These are phyloP conservation scores for Nyctibius bracteatus DNA, from an alignment of 2,113 vertebrate genomes.

Conservation along the genomic window DNA sequence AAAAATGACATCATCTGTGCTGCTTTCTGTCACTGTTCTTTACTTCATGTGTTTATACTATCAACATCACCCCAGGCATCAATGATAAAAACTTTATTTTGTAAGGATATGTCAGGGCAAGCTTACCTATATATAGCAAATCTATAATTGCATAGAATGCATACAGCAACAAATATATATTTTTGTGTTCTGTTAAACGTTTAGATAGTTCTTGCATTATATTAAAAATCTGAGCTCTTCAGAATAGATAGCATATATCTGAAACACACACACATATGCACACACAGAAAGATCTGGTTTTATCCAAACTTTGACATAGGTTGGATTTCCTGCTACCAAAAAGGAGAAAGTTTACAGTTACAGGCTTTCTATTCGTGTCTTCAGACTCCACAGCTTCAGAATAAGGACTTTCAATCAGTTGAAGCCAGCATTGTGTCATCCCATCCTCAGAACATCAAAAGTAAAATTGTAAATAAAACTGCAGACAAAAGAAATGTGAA, in stretches of 20 bases:
- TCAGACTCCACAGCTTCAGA: neutral
- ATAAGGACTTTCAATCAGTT: neutral
- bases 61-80: neutral
- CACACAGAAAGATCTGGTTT: neutral
- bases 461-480: slow-evolving; percentile 40
- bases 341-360: neutral
- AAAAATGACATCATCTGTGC: neutral
- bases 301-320: neutral
- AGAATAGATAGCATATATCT: neutral
- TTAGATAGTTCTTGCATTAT: neutral
- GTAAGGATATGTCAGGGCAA: neutral
- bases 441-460: neutral
- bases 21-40: neutral
- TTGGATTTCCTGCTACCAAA: neutral
- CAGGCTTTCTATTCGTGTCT: neutral
- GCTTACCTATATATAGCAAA: neutral
- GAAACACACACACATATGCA: neutral
- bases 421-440: neutral
- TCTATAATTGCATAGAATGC: neutral
- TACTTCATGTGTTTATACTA: neutral
- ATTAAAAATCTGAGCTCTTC: neutral
- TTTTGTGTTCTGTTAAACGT: neutral
- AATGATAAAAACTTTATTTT: neutral
- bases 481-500: slow-evolving; percentile 30
- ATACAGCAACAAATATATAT: neutral